Conservation (phyloP, 2,888 invertebrate species). For the Zelleria hepariella region DNA sequence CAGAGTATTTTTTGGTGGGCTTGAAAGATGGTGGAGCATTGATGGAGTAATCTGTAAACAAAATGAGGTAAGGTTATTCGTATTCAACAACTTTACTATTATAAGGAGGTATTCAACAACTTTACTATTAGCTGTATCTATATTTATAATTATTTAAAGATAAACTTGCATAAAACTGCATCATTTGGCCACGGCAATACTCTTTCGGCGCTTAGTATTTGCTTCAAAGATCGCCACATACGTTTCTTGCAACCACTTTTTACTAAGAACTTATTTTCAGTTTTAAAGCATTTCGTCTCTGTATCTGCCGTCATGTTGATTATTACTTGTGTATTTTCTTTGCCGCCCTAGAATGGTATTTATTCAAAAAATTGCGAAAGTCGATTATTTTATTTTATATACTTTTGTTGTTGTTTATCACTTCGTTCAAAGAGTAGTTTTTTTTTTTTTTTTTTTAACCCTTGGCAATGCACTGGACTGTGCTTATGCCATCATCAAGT, state of each 20-base stretch:
- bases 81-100: neutral
- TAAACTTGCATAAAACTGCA: conserved; percentile 79
- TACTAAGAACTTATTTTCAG: conserved; percentile 65
- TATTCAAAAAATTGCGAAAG: no score
- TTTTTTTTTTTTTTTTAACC: no score
- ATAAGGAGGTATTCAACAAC: neutral
- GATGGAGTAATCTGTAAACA: conserved; percentile 81
- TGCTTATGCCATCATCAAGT: no score
- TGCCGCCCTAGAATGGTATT: no score
- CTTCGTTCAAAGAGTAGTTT: no score
- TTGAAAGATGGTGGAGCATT: conserved; percentile 93
- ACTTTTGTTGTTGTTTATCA: no score
- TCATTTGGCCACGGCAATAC: conserved; percentile 83
- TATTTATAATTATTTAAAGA: neutral
- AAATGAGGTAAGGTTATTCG: neutral
- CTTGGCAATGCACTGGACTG: no score
- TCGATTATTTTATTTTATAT: no score
- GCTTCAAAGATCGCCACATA: conserved; percentile 90
- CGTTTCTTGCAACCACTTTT: conserved; percentile 80
- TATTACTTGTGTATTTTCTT: no score
- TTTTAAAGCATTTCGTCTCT: conserved; percentile 56
- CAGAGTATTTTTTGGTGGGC: conserved; percentile 94
- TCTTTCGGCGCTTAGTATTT: conserved; percentile 87
- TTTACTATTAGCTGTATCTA: neutral
- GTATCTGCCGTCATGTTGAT: conserved; percentile 37